These are phyloP conservation scores for Sebastes diploproa DNA, from an alignment of 2,797 vertebrate species.

Conservation along the genomic window DNA sequence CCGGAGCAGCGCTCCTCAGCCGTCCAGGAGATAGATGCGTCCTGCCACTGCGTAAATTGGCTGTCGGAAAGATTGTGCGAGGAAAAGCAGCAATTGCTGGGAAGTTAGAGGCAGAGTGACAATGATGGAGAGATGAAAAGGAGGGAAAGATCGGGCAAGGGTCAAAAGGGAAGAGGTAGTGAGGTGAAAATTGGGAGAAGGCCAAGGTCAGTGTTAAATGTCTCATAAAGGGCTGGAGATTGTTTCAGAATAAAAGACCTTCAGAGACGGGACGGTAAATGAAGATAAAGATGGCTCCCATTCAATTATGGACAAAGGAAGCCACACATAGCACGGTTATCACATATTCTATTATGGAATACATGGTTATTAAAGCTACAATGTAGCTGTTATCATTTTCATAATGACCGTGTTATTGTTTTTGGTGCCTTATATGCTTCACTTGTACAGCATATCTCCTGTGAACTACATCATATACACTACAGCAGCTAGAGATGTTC, in stretches of 20 bases:
- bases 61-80: constrained; percentile 70
- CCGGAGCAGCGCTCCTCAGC: constrained; percentile 35
- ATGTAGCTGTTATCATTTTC: constrained; percentile 23
- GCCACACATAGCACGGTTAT: neutral
- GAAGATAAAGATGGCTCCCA: constrained; percentile 42
- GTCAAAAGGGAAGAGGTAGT: constrained; percentile 44
- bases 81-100: constrained; percentile 49
- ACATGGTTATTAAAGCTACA: constrained; percentile 18
- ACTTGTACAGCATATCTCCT: constrained; percentile 26
- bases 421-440: constrained; percentile 13
- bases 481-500: neutral
- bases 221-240: constrained; percentile 32
- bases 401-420: constrained; percentile 45
- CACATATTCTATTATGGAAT: constrained; percentile 13
- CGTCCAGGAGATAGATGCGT: constrained; percentile 70
- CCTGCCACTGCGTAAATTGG: constrained; percentile 77
- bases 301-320: constrained; percentile 36
- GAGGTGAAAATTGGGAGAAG: constrained; percentile 31
- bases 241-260: constrained; percentile 27
- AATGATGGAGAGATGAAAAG: constrained; percentile 63
- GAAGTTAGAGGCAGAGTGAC: constrained; percentile 57
- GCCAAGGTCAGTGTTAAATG: constrained; percentile 58
- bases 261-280: constrained; percentile 30
- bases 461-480: constrained; percentile 41
- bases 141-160: constrained; percentile 13